Percentiles rank a stretch among this genome's conserved stretches.
phyloP scores from a whole-genome alignment of 2,888 invertebrate species.

The Drosophila tanythrix region DNA sequence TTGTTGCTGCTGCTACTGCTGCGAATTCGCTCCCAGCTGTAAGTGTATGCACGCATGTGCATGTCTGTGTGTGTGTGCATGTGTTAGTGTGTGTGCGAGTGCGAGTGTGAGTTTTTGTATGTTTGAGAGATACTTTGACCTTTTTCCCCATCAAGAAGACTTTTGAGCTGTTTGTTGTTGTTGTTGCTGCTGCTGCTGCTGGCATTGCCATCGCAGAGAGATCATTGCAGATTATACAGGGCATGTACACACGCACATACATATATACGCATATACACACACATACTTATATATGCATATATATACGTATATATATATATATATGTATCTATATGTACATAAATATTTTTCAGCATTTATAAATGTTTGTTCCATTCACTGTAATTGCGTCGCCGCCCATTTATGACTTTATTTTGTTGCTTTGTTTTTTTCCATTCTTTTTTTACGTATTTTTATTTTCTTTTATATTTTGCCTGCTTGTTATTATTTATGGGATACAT shows the following conservation, averaged over 20 bases:
- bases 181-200: conserved; percentile 29
- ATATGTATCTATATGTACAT: not conserved
- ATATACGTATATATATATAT: conserved; percentile 14
- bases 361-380: conserved; percentile 21
- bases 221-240: conserved; percentile 72
- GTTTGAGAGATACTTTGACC: conserved; percentile 74
- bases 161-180: conserved; percentile 50
- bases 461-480: conserved; percentile 20
- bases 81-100: conserved; percentile 15
- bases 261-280: conserved; percentile 3
- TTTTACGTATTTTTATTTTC: conserved; percentile 22
- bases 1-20: conserved; percentile 51
- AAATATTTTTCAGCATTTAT: conserved; percentile 16
- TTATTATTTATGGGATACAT: conserved; percentile 22
- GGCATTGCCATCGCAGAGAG: conserved; percentile 43
- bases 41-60: conserved; percentile 19
- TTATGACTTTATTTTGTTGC: conserved; percentile 45
- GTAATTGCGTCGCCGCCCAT: conserved; percentile 23
- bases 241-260: conserved; percentile 21
- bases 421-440: conserved; percentile 17
- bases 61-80: conserved; percentile 11
- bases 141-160: conserved; percentile 70
- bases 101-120: conserved; percentile 44
- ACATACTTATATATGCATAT: not conserved
- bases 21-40: conserved; percentile 59